Evolutionary conservation across 2,888 invertebrate species (phyloP).

Genomic region (Lasioglossum lativentre): DNA sequence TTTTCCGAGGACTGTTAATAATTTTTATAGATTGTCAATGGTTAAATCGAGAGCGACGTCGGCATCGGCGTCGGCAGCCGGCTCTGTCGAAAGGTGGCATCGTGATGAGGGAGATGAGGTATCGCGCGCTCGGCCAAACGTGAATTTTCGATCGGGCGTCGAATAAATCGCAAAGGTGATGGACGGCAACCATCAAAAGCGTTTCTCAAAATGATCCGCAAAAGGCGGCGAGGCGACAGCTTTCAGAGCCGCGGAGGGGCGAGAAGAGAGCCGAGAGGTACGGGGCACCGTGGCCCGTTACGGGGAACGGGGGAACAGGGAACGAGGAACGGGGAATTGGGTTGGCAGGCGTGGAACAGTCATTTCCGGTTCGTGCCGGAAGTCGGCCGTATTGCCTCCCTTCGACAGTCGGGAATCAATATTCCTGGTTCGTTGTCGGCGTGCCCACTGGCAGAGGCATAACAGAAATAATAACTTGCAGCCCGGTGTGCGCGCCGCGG

Average conservation of each 20-base stretch:
- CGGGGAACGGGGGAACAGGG: not conserved
- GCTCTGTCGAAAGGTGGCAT: not conserved
- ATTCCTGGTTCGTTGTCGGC: conserved; percentile 53
- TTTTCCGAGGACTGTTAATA: not conserved
- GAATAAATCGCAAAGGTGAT: conserved; percentile 1
- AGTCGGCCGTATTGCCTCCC: conserved; percentile 76
- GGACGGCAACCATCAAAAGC: conserved; percentile 28
- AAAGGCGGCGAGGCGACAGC: conserved; percentile 25
- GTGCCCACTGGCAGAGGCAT: conserved; percentile 39
- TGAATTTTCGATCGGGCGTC: not conserved
- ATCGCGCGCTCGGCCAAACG: not conserved
- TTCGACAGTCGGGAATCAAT: conserved; percentile 68
- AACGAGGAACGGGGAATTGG: conserved; percentile 61
- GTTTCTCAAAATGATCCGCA: conserved; percentile 49
- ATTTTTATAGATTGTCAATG: not conserved
- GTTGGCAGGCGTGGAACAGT: conserved; percentile 77
- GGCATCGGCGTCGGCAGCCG: not conserved
- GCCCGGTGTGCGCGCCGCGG: conserved; percentile 10
- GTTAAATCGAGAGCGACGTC: not conserved
- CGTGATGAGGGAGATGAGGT: not conserved
- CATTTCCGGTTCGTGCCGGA: conserved; percentile 79
- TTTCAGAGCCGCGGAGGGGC: conserved; percentile 18
- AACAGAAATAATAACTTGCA: conserved; percentile 59
- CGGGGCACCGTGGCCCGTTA: conserved; percentile 19
- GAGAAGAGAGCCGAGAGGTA: not conserved